Base-by-base conservation (phyloP, 2,888 invertebrate species). In the Leptinotarsa juncta region DNA sequence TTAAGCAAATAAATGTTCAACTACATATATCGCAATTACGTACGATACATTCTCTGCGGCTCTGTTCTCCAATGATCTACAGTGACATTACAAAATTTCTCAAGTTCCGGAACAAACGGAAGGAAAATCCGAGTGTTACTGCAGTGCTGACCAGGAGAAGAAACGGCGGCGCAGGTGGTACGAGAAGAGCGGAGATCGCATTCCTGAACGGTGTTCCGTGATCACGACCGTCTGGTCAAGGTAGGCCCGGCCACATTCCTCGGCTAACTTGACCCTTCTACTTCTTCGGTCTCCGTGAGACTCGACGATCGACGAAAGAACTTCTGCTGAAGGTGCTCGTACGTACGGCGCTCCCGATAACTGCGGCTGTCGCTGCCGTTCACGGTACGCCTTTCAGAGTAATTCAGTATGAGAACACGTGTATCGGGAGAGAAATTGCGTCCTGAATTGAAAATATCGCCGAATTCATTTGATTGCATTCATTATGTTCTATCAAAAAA, bases 151-250 rank as follows among this genome's bases (percentile, higher is more conserved):
- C 20, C 55, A 57, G 55, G 55, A 57, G 55, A 20, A 20, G 55
- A 32, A 50, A 23, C 53, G 68, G 32, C 65, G 72, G 71, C 71
- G 74, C 76, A 72, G 71, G 75, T 83, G 83, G 83, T 83, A 83
- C 83, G 83, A 83, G 82, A 81, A 83, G 83, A 84, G 82, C 81
- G 83, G 84, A 85, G 83, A 84, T 84, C 84, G 85, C 85, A 87
- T 86, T 86, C 86, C 86, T 86, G 84, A 84, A 82, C 86, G 82
- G 85, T 86, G 85, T 84, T 84, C 62, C 42, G 62, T 84, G 86
- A 86, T 85, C 86, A 85, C 85, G 85, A 86, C 83, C 85, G 86
- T 86, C 86, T 86, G 86, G 86, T 86, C 86, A 86, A 86, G 86
- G 86, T 85, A 85, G 85, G 84, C 84, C 86, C 85, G 85, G 75